A percentile compares a stretch with the other conserved stretches of the same genome.
These are phyloP conservation scores for Chalcosyrphus nemorum DNA, from an alignment of 2,888 invertebrate genomes.

Conservation along the genomic window DNA sequence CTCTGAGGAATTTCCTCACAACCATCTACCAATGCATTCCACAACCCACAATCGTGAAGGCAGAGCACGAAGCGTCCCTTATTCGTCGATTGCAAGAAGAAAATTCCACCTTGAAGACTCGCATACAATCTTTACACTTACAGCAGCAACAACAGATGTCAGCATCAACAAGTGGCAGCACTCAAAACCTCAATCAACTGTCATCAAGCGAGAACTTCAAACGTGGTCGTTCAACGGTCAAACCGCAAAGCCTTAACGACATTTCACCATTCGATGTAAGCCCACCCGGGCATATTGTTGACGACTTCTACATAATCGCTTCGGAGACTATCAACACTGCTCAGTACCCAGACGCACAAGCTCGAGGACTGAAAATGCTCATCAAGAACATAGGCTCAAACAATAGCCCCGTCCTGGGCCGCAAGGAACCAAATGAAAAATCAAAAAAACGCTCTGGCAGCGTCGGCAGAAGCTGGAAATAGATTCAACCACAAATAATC, in stretches of 20 bases:
- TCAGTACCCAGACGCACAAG: constrained; percentile 84
- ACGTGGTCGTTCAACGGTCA: constrained; percentile 78
- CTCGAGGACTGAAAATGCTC: constrained; percentile 89
- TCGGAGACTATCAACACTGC: constrained; percentile 85
- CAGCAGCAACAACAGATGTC: constrained; percentile 76
- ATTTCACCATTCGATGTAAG: constrained; percentile 86
- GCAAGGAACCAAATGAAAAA: constrained; percentile 83
- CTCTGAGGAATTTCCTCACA: constrained; percentile 95
- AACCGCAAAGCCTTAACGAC: constrained; percentile 84
- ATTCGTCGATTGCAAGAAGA: constrained; percentile 93
- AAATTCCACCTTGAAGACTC: constrained; percentile 87
- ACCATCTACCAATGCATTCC: constrained; percentile 94
- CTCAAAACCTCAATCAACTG: constrained; percentile 73
- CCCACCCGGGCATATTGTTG: constrained; percentile 91
- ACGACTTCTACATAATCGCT: constrained; percentile 95
- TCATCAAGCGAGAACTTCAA: constrained; percentile 67
- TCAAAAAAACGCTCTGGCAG: constrained; percentile 81
- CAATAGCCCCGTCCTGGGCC: constrained; percentile 90
- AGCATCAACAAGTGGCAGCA: constrained; percentile 59
- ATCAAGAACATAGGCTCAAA: constrained; percentile 91
- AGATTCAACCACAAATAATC: constrained; percentile 22
- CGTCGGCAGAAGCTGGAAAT: constrained; percentile 81
- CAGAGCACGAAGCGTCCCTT: constrained; percentile 92
- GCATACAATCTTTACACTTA: constrained; percentile 77
- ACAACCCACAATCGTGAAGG: constrained; percentile 91